These are phyloP conservation scores for Trididemnum clinides DNA, from an alignment of 23 tunicate genomes.

Conservation along the genomic window DNA sequence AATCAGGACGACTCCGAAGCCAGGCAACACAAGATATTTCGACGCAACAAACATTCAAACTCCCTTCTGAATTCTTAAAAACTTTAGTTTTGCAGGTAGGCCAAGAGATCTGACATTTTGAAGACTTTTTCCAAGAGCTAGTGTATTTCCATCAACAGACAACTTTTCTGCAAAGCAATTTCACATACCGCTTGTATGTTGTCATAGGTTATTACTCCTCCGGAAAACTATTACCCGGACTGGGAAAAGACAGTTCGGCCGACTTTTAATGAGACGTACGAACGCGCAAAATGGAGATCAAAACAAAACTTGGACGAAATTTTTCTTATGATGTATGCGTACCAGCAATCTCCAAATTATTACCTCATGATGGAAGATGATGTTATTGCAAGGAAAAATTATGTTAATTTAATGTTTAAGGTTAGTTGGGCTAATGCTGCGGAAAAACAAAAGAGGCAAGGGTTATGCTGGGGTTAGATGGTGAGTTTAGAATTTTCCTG, in stretches of 20 bases:
- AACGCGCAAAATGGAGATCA: slow-evolving; percentile 60
- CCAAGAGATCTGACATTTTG: too few species aligned
- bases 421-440: neutral
- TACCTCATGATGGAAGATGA: slow-evolving; percentile 79
- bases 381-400: slow-evolving; percentile 39
- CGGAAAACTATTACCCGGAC: slow-evolving; percentile 52
- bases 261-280: slow-evolving; percentile 28
- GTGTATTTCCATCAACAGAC: too few species aligned
- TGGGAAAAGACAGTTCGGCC: slow-evolving; percentile 27
- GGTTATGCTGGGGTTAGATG: too few species aligned
- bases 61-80: too few species aligned
- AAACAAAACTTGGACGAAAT: slow-evolving; percentile 73
- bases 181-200: too few species aligned
- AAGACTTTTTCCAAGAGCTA: too few species aligned
- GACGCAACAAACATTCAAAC: too few species aligned
- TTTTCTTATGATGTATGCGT: slow-evolving; percentile 70
- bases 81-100: too few species aligned
- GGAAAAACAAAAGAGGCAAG: neutral
- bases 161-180: too few species aligned
- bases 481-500: too few species aligned
- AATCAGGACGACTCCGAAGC: too few species aligned
- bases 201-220: slow-evolving; percentile 53
- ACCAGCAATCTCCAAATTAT: slow-evolving; percentile 32
- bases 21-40: too few species aligned
- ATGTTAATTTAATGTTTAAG: slow-evolving; percentile 23